Conservation (phyloP, 2,888 invertebrate species). For the Tubiluchus corallicola region DNA sequence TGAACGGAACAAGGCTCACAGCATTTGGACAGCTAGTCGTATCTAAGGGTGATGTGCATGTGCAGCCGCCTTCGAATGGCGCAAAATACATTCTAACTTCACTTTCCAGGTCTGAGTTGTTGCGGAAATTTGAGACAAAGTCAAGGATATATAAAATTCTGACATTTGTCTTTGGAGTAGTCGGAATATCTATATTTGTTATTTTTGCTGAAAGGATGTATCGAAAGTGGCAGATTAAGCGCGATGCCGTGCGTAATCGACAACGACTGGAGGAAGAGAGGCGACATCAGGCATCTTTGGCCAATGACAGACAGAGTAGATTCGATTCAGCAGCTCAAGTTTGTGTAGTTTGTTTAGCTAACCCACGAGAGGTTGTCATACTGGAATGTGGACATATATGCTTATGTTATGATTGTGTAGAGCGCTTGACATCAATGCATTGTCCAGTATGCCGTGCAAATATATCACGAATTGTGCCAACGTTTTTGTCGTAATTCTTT, state of each 20-base stretch:
- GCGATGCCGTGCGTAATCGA: slow-evolving; percentile 12
- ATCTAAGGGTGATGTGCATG: slow-evolving; percentile 39
- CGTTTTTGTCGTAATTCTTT: slow-evolving; percentile 45
- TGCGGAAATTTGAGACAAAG: slow-evolving; percentile 50
- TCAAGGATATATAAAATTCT: slow-evolving; percentile 37
- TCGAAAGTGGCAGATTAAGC: too few species aligned
- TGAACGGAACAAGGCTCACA: slow-evolving; percentile 59
- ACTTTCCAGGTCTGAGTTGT: slow-evolving; percentile 50
- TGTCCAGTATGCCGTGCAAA: slow-evolving; percentile 62
- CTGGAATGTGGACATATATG: slow-evolving; percentile 79
- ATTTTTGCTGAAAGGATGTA: slow-evolving; percentile 42
- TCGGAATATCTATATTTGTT: slow-evolving; percentile 36
- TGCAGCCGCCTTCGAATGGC: slow-evolving; percentile 52
- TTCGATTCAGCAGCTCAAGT: too few species aligned
- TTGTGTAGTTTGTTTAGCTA: slow-evolving; percentile 67
- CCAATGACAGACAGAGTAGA: too few species aligned
- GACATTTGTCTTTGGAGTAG: slow-evolving; percentile 36
- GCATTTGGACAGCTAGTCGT: slow-evolving; percentile 54
- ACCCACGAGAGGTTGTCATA: slow-evolving; percentile 67
- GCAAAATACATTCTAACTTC: slow-evolving; percentile 57
- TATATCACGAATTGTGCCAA: slow-evolving; percentile 49
- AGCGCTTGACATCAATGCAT: slow-evolving; percentile 40
- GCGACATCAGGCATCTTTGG: too few species aligned
- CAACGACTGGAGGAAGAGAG: slow-evolving; percentile 13
- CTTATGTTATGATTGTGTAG: slow-evolving; percentile 64